These are phyloP conservation scores for Eurystomus gularis DNA, from an alignment of 2,113 vertebrate genomes.

Conservation along the genomic window DNA sequence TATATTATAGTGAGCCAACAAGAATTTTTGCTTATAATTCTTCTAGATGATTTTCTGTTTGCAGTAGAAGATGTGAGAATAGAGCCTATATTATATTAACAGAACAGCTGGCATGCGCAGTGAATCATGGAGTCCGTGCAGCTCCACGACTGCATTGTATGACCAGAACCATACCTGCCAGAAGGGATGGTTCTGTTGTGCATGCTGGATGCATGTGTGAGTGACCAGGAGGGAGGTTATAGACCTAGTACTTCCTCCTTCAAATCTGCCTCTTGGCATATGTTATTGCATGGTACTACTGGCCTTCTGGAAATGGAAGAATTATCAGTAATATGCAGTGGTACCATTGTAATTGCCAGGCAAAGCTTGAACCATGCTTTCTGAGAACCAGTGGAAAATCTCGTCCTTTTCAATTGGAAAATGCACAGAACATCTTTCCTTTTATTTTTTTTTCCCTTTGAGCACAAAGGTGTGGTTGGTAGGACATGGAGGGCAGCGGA, in stretches of 20 bases:
- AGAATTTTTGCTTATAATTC: neutral
- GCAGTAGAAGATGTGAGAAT: neutral
- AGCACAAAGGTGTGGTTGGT: neutral
- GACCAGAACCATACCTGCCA: neutral
- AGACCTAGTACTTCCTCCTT: accelerated
- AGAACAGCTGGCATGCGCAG: neutral
- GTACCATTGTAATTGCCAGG: neutral
- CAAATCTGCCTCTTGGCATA: neutral
- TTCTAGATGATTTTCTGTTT: neutral
- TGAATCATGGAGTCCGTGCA: neutral
- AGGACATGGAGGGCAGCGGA: neutral
- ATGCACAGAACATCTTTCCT: neutral
- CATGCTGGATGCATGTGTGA: accelerated
- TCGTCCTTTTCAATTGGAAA: neutral
- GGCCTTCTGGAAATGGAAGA: neutral
- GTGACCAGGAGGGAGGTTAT: accelerated
- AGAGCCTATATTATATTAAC: no score
- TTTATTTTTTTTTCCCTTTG: neutral
- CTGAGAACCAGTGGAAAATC: neutral
- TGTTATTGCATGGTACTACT: neutral
- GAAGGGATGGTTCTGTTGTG: no score
- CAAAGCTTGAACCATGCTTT: neutral
- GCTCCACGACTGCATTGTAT: accelerated
- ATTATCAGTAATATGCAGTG: no score
- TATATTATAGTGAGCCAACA: neutral